Evolutionary conservation across 1,140 invertebrate species (phyloP).

Genomic region (Vanessa tameamea): DNA sequence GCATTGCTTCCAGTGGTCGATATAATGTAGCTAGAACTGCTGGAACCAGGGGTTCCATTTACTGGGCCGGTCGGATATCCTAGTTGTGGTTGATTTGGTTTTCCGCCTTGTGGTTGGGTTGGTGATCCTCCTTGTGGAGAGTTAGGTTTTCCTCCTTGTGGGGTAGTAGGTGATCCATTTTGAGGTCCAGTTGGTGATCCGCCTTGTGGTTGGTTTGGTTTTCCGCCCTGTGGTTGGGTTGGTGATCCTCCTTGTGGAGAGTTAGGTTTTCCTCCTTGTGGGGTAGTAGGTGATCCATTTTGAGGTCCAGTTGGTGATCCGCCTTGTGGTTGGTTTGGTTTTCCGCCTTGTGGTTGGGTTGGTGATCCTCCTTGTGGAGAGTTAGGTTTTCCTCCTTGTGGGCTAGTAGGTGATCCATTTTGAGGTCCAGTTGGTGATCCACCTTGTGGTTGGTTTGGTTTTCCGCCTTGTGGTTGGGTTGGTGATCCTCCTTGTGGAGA

Average conservation of each 20-base stretch:
- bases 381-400: no score
- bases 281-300: no score
- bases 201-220: not conserved
- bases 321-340: no score
- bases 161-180: not conserved
- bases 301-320: no score
- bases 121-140: not conserved
- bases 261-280: not conserved
- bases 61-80: not conserved
- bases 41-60: not conserved
- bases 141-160: not conserved
- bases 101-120: not conserved
- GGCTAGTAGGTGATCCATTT: no score
- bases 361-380: no score
- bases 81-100: not conserved
- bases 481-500: not conserved
- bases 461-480: no score
- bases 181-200: not conserved
- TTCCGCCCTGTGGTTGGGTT: not conserved
- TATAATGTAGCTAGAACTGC: no score
- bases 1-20: no score
- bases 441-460: not conserved
- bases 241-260: not conserved
- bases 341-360: no score
- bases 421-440: no score